Evolutionary conservation across 2,113 vertebrate species (phyloP).

Genomic region (Megaceryle torquata): DNA sequence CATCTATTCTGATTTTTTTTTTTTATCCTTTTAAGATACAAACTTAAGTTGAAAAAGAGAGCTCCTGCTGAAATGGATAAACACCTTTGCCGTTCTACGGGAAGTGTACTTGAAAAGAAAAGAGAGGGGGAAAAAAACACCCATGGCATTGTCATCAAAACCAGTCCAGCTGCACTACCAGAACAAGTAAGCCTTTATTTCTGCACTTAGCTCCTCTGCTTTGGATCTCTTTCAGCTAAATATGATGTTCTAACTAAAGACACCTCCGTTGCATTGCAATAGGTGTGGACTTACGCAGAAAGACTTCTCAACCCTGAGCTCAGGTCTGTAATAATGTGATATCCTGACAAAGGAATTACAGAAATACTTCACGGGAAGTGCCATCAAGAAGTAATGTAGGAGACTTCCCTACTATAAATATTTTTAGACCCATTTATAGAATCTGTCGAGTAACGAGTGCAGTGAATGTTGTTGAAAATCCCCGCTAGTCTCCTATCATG

Average conservation of each 20-base stretch:
- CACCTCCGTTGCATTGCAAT: neutral
- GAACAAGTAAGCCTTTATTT: neutral
- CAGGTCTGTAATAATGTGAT: neutral
- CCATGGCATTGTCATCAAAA: neutral
- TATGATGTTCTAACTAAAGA: neutral
- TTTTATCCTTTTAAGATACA: neutral
- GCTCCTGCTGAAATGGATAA: neutral
- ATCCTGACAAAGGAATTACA: neutral
- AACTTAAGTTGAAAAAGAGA: neutral
- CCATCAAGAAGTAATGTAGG: neutral
- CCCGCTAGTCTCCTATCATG: neutral
- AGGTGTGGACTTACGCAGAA: neutral
- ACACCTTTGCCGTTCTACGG: neutral
- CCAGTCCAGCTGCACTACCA: neutral
- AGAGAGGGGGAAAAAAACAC: accelerated
- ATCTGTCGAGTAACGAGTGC: neutral
- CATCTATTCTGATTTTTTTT: neutral
- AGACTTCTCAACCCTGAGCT: neutral
- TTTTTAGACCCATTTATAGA: neutral
- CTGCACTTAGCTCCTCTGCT: neutral
- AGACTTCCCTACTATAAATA: neutral
- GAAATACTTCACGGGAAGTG: neutral
- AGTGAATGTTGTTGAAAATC: neutral
- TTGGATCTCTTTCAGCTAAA: neutral
- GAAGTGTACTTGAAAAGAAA: neutral